A percentile compares a stretch with the other conserved stretches of the same genome.
Evolutionary conservation across 1,140 invertebrate genomes (phyloP).

Genomic region (Drosophila nebulosa): DNA sequence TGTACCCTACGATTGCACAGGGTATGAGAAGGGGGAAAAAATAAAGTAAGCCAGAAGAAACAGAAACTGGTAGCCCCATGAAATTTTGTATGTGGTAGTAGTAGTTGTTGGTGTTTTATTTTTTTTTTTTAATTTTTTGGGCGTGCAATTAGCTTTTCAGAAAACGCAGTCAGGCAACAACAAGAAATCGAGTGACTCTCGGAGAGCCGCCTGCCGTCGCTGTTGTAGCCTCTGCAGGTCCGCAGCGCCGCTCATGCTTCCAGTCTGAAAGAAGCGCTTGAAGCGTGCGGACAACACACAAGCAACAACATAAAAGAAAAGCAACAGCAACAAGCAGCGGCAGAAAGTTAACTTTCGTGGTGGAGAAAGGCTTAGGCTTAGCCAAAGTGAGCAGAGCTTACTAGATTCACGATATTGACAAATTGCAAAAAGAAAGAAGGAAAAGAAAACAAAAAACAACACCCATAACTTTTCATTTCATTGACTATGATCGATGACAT

Average conservation of each 20-base stretch:
- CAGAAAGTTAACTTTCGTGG: slow-evolving; percentile 61
- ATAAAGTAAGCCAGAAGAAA: slow-evolving; percentile 17
- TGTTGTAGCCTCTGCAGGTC: slow-evolving; percentile 12
- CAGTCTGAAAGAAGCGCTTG: slow-evolving; percentile 70
- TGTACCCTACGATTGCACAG: background rate
- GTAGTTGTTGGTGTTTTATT: background rate
- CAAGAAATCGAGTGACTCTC: slow-evolving; percentile 32
- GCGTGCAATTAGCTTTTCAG: slow-evolving; percentile 35
- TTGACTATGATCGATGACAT: slow-evolving; percentile 31
- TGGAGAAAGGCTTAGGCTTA: slow-evolving; percentile 61
- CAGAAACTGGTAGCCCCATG: slow-evolving; percentile 5
- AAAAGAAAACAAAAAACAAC: background rate
- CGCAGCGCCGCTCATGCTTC: slow-evolving; percentile 1
- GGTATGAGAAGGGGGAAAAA: background rate
- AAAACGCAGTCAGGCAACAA: slow-evolving; percentile 22
- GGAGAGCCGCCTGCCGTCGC: slow-evolving; percentile 26
- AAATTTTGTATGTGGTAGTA: background rate
- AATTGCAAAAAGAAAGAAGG: slow-evolving; percentile 22
- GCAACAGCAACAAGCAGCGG: slow-evolving; percentile 6
- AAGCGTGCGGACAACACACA: slow-evolving; percentile 58
- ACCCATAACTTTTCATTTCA: slow-evolving; percentile 38
- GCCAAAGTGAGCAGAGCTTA: slow-evolving; percentile 14
- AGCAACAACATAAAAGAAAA: slow-evolving; percentile 11
- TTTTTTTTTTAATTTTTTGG: background rate
- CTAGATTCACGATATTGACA: slow-evolving; percentile 16